These are phyloP conservation scores for Drosophila ohnishii DNA, from an alignment of 1,140 invertebrate species.

Conservation along the genomic window DNA sequence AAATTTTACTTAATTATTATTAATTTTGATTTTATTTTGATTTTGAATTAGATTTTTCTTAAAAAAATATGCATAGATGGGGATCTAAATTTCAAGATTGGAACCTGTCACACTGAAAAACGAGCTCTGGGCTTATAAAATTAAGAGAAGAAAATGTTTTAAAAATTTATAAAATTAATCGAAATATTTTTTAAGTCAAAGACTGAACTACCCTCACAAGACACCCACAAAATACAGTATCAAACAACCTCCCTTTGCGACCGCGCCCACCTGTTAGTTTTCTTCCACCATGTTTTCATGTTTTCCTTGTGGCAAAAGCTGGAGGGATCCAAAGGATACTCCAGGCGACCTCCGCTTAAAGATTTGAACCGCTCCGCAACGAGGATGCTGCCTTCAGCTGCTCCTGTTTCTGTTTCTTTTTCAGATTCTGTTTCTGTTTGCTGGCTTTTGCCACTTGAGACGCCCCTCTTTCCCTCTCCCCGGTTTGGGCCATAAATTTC, in stretches of 20 bases:
- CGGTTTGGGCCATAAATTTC: conserved; percentile 67
- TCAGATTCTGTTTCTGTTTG: conserved; percentile 23
- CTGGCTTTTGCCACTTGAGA: conserved; percentile 50
- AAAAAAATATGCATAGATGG: too few relatives aligned
- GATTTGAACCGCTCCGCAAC: conserved; percentile 8
- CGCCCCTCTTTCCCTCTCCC: conserved; percentile 3
- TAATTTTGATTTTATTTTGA: too few relatives aligned
- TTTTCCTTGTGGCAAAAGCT: conserved; percentile 3
- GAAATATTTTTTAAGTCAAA: not conserved
- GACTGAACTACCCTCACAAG: not conserved
- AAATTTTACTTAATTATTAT: too few relatives aligned
- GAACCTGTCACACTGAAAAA: not conserved
- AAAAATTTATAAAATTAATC: not conserved
- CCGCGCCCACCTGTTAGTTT: conserved; percentile 6
- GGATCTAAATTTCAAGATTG: too few relatives aligned
- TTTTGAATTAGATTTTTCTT: too few relatives aligned
- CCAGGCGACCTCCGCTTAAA: conserved; percentile 13
- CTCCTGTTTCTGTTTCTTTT: conserved; percentile 13
- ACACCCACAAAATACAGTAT: not conserved
- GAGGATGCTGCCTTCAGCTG: conserved; percentile 25
- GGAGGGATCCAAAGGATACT: conserved; percentile 1
- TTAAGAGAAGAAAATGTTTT: not conserved
- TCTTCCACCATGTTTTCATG: not conserved
- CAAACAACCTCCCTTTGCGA: not conserved
- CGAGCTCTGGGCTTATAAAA: not conserved